phyloP scores from a whole-genome alignment of 1,140 invertebrate species.

The Trissolcus basalis region DNA sequence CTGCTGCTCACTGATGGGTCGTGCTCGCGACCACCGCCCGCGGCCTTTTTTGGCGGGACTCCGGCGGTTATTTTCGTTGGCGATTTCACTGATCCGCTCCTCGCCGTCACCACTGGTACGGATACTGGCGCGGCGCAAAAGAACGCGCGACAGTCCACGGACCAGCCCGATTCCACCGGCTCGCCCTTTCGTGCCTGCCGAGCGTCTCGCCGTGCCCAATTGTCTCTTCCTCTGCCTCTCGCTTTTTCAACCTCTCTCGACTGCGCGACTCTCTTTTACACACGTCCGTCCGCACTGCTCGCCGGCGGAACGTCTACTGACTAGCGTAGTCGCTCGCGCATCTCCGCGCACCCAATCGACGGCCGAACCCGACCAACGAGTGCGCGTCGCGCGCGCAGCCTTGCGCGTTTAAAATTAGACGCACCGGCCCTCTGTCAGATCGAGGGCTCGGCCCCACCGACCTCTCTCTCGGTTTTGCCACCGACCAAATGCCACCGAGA shows the following conservation, averaged over 20 bases:
- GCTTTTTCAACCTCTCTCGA: background rate
- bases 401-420: constrained; percentile 53
- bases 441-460: constrained; percentile 3
- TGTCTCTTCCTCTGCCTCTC: background rate
- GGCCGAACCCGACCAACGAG: constrained; percentile 15
- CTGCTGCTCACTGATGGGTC: background rate
- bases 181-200: background rate
- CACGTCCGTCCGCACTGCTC: constrained; percentile 66
- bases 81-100: constrained; percentile 7
- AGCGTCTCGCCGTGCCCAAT: background rate
- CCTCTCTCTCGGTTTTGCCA: background rate
- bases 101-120: no score
- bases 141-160: background rate
- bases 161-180: background rate
- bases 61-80: constrained; percentile 36
- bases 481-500: background rate
- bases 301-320: constrained; percentile 75
- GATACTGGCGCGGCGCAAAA: no score
- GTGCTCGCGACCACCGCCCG: constrained; percentile 5
- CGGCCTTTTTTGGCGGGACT: constrained; percentile 43
- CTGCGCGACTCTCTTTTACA: background rate
- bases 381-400: constrained; percentile 40
- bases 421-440: background rate
- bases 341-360: constrained; percentile 40
- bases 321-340: constrained; percentile 69